These are phyloP conservation scores for Amblyopsis rosae DNA, from an alignment of 2,113 vertebrate genomes.

Conservation along the genomic window DNA sequence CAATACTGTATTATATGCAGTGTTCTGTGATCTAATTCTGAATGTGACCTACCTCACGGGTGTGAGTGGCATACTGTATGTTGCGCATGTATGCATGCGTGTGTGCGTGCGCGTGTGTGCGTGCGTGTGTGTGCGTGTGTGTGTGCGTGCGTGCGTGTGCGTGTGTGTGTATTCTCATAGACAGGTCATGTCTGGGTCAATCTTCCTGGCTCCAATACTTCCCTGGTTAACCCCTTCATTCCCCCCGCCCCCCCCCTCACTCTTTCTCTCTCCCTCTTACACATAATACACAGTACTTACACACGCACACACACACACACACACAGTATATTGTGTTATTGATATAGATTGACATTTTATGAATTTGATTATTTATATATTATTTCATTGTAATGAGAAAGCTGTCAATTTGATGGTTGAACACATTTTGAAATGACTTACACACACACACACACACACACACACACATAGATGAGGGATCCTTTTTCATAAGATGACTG, in stretches of 20 bases:
- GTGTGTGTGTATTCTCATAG: conserved; percentile 55
- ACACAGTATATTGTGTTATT: not conserved
- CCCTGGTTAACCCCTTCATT: conserved; percentile 64
- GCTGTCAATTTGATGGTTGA: too few relatives aligned
- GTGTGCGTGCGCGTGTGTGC: conserved; percentile 14
- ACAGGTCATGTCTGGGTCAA: conserved; percentile 74
- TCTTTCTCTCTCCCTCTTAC: not conserved
- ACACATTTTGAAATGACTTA: not conserved
- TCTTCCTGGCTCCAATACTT: conserved; percentile 70
- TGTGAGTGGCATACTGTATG: not conserved
- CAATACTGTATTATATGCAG: not conserved
- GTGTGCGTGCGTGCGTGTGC: conserved; percentile 9
- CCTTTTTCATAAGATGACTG: not conserved
- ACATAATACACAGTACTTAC: not conserved
- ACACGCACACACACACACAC: conserved; percentile 2
- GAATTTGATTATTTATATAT: too few relatives aligned
- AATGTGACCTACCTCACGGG: not conserved
- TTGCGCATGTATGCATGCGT: not conserved
- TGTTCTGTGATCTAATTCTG: not conserved
- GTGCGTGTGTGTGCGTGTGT: conserved; percentile 33
- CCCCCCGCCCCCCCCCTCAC: conserved; percentile 14
- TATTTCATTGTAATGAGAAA: too few relatives aligned
- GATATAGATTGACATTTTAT: too few relatives aligned
- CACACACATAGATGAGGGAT: not conserved
- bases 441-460: conserved; percentile 2